Evolutionary conservation across 1,140 invertebrate genomes (phyloP).

Genomic region (Lepidurus arcticus): DNA sequence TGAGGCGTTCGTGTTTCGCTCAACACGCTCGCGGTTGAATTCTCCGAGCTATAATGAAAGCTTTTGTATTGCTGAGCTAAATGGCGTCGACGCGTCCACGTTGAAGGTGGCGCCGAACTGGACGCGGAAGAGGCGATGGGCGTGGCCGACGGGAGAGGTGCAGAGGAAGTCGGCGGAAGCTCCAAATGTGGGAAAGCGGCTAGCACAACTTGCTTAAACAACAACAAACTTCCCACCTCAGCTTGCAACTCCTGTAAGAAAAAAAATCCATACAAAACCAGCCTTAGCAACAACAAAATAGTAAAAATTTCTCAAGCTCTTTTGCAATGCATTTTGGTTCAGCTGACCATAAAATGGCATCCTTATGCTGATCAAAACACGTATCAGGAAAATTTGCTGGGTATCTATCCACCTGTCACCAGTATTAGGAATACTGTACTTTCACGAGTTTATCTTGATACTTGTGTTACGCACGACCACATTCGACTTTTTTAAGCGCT

Average conservation of each 20-base stretch:
- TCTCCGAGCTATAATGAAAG: conserved; percentile 26
- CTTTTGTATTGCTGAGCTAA: conserved; percentile 17
- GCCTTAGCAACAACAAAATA: not conserved
- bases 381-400: not conserved
- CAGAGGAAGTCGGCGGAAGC: not conserved
- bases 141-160: conserved; percentile 2
- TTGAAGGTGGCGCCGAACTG: not conserved
- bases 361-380: too few relatives aligned
- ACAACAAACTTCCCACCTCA: conserved; percentile 79
- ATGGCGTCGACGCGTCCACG: conserved; percentile 3
- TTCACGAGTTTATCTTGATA: too few relatives aligned
- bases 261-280: conserved; percentile 25
- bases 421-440: too few relatives aligned
- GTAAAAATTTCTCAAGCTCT: not conserved
- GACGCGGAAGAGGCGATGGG: conserved; percentile 11
- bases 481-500: too few relatives aligned
- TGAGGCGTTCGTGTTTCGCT: not conserved
- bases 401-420: not conserved
- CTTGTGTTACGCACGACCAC: too few relatives aligned
- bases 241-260: conserved; percentile 69
- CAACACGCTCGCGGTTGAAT: conserved; percentile 27
- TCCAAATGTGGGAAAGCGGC: conserved; percentile 82
- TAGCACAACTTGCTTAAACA: conserved; percentile 84
- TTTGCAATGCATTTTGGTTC: not conserved
- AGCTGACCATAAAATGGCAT: not conserved